Evolutionary conservation across 2,797 vertebrate species (phyloP), one percentile per base, ranked within the genome.

Genomic region (Rhinella marina): DNA sequence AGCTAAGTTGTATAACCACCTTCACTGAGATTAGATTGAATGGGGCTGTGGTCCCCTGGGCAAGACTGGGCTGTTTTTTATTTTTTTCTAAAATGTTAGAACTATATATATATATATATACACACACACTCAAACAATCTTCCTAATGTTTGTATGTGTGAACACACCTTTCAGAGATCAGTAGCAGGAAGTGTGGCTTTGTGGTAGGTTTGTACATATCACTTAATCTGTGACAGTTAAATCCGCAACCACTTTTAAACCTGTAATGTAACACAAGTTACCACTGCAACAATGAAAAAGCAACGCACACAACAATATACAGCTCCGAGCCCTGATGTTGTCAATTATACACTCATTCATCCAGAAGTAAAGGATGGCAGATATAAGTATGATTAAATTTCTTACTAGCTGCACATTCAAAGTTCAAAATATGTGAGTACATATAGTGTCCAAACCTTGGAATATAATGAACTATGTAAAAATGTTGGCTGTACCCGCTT

Each of bases 191-290:
- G 56, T 77, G 80, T 84, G 88, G 88, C 85, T 89, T 87, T 89
- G 88, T 75, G 88, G 88, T 77, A 82, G n/a, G 25, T 68, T 68
- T 79, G 73, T 80, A 64, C 64, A 62, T 87, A 86, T 89, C 88
- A 70, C 81, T 83, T 62, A 48, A 89, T 89, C 88, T 84, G 12
- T 89, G 88, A 86, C 88, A 86, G 88, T 89, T 89, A 80, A 87
- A 86, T 89, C 88, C 81, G 25, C 88, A 89, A 86, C 85, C 88
- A 84, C 88, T 89, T 76, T 62, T 78, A 72, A 68, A 89, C 87
- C 83, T 88, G 83, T 75, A 88, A 88, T 54, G 50, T 73, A 86
- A 87, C 41, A 64, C 52, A 56, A 82, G n/a, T 27, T 50, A 87
- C 86, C 79, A 73, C 79, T 82, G 70, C 25, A 76, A 82, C 79